phyloP scores from a whole-genome alignment of 2,113 vertebrate species.

The Paracanthobrama guichenoti region DNA sequence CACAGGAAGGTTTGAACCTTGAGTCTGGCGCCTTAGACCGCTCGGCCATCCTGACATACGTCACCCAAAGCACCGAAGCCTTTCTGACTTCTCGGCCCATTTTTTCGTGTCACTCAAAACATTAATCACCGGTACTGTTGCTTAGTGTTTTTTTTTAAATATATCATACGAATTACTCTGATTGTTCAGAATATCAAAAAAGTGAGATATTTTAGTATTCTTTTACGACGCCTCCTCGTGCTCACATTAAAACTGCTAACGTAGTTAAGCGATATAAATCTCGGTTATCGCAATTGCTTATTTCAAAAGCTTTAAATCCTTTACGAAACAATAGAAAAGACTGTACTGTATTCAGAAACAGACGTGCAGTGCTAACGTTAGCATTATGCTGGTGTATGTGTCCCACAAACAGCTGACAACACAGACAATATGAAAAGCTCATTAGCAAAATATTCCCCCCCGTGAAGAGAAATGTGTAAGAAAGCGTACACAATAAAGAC shows the following conservation, averaged over 20 bases:
- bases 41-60: constrained; percentile 75
- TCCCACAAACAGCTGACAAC: too few relatives aligned
- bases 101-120: rapidly evolving
- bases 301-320: background rate
- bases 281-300: background rate
- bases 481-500: too few relatives aligned
- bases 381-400: background rate
- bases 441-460: too few relatives aligned
- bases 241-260: background rate
- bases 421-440: too few relatives aligned
- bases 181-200: too few relatives aligned
- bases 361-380: background rate
- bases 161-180: too few relatives aligned
- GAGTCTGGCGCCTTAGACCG: constrained; percentile 83
- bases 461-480: too few relatives aligned
- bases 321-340: background rate
- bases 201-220: too few relatives aligned
- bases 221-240: background rate
- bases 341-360: background rate
- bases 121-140: too few relatives aligned
- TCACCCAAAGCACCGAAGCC: rapidly evolving
- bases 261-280: background rate
- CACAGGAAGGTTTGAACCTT: constrained; percentile 59
- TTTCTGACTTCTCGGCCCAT: background rate
- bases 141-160: too few relatives aligned